A percentile compares a stretch with the other conserved stretches of the same genome.
phyloP scores from a whole-genome alignment of 2,113 vertebrate genomes.

The Sturnus vulgaris region DNA sequence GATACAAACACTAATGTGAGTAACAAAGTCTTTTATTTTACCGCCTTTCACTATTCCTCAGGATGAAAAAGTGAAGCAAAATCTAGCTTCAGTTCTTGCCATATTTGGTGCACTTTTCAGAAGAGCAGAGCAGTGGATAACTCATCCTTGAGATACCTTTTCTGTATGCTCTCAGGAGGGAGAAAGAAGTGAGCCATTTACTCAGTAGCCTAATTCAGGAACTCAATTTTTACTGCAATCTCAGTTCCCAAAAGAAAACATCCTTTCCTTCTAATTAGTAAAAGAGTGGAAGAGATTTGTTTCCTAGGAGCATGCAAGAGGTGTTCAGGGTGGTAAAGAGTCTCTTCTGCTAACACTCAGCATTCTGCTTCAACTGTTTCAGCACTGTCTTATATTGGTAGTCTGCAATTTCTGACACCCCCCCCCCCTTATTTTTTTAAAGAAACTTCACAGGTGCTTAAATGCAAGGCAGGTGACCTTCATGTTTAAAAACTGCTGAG shows the following conservation, averaged over 20 bases:
- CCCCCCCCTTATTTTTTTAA: fast-evolving
- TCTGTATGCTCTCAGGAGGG: neutral
- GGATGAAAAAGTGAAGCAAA: neutral
- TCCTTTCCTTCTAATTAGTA: neutral
- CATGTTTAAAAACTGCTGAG: neutral
- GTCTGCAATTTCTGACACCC: neutral
- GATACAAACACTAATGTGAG: neutral
- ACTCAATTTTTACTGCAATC: neutral
- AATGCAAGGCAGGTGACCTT: neutral
- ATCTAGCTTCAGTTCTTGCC: neutral
- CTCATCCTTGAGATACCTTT: neutral
- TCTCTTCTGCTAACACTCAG: neutral
- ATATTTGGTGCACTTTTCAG: neutral
- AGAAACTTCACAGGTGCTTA: neutral
- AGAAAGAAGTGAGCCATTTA: neutral
- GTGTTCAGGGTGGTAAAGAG: neutral
- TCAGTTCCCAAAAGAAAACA: neutral
- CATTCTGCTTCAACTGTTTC: neutral
- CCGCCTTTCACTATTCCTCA: neutral
- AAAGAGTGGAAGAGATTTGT: neutral
- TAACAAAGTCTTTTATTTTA: neutral
- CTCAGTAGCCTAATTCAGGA: neutral
- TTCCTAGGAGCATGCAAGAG: neutral
- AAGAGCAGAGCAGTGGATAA: neutral
- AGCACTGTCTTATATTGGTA: neutral